phyloP scores from a whole-genome alignment of 2,113 vertebrate genomes.

The Coracopsis vasa region DNA sequence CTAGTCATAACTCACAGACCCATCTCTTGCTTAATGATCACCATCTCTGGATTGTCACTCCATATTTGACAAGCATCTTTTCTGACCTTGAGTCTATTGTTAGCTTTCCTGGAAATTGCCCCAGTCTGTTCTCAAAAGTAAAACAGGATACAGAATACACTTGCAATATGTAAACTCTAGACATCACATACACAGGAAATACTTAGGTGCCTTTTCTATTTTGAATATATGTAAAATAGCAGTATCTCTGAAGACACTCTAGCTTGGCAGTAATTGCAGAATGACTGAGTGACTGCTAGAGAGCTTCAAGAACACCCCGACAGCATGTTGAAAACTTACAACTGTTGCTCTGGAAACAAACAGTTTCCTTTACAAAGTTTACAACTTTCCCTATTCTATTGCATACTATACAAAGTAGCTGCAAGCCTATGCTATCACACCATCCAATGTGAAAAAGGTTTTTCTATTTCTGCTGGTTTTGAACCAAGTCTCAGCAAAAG shows the following conservation, averaged over 20 bases:
- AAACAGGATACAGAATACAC: background rate
- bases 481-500: background rate
- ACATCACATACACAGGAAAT: background rate
- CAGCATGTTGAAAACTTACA: background rate
- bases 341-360: background rate
- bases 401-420: background rate
- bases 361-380: background rate
- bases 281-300: background rate
- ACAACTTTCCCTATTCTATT: background rate
- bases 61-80: background rate
- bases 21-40: background rate
- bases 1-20: background rate
- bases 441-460: background rate
- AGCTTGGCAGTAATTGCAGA: background rate
- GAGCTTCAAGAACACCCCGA: background rate
- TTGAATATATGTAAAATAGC: background rate
- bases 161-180: background rate
- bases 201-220: accelerated
- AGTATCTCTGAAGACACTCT: background rate
- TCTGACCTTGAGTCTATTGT: background rate
- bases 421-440: background rate
- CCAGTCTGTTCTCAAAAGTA: background rate
- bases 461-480: background rate
- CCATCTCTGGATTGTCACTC: background rate
- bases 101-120: background rate